phyloP scores from a whole-genome alignment of 2,888 invertebrate genomes.

The Pharmacophagus antenor region DNA sequence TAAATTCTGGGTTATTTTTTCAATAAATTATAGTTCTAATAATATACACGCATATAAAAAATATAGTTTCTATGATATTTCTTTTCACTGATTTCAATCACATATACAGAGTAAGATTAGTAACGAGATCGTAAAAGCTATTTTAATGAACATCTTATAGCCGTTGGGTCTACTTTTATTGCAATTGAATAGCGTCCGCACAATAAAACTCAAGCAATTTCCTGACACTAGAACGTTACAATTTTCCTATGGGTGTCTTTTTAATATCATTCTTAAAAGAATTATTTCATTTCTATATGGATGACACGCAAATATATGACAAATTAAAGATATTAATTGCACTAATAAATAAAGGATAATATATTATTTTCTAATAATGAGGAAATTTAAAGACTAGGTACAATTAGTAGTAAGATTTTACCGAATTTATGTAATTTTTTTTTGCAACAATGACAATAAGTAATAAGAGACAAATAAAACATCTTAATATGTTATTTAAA shows the following conservation, averaged over 20 bases:
- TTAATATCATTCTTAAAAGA: constrained; percentile 5
- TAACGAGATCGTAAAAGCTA: constrained; percentile 11
- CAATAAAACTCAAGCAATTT: constrained; percentile 4
- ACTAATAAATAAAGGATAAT: not conserved
- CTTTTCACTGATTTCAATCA: not conserved
- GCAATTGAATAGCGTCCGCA: not conserved
- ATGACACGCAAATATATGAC: not conserved
- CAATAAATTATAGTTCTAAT: not conserved
- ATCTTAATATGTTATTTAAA: too few relatives aligned
- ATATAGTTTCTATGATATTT: not conserved
- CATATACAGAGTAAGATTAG: not conserved
- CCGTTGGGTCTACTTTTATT: constrained; percentile 4
- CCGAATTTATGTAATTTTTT: too few relatives aligned
- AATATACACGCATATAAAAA: not conserved
- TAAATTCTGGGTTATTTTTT: not conserved
- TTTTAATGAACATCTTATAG: constrained; percentile 10
- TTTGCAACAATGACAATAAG: too few relatives aligned
- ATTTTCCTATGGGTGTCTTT: not conserved
- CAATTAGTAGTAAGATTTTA: too few relatives aligned
- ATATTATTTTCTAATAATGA: too few relatives aligned
- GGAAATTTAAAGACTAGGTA: too few relatives aligned
- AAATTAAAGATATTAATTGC: not conserved
- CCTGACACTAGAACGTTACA: not conserved
- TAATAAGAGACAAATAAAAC: too few relatives aligned
- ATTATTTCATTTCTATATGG: not conserved